Evolutionary conservation across 23 tunicate genomes (phyloP).

Genomic region (Ascidia mentula): DNA sequence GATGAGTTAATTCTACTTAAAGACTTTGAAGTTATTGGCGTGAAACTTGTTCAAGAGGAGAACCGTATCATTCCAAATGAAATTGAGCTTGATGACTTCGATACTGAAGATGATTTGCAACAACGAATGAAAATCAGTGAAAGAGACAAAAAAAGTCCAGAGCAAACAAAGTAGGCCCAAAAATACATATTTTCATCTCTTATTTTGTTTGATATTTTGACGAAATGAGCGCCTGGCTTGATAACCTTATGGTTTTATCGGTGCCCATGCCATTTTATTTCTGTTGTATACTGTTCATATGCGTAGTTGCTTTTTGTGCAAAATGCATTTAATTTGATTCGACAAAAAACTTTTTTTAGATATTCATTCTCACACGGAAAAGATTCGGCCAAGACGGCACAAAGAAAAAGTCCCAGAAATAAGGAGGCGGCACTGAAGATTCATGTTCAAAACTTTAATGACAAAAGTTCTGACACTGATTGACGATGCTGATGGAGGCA

Average conservation of each 20-base stretch:
- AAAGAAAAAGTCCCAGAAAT: background rate
- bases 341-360: background rate
- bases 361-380: background rate
- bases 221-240: no score
- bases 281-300: no score
- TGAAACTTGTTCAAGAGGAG: background rate
- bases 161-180: background rate
- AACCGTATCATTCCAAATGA: background rate
- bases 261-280: no score
- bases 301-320: no score
- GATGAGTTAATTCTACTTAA: background rate
- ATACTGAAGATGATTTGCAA: conserved; percentile 15
- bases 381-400: background rate
- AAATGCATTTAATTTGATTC: no score
- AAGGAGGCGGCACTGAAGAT: background rate
- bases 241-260: no score
- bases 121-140: conserved; percentile 4
- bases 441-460: background rate
- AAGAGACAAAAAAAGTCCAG: background rate
- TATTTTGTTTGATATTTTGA: background rate
- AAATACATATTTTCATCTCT: background rate
- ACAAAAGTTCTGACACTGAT: no score
- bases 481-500: no score
- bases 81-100: background rate
- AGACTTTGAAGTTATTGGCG: conserved; percentile 11